Evolutionary conservation across 92 coral and sea anemone species (phyloP).

Genomic region (Galaxea fascicularis): DNA sequence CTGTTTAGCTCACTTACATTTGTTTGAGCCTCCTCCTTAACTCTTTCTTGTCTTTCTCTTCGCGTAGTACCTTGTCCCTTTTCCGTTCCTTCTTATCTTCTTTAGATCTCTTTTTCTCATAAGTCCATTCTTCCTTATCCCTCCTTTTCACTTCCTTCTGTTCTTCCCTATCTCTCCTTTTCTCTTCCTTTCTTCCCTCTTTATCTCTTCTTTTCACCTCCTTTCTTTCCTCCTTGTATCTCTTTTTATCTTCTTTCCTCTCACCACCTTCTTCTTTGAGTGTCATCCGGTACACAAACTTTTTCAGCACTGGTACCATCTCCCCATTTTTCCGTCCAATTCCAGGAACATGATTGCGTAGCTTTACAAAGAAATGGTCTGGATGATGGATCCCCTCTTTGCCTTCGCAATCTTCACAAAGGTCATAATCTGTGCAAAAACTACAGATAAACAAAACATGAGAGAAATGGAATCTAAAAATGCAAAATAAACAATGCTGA

Average conservation of each 20-base stretch:
- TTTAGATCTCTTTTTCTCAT: constrained; percentile 35
- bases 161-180: constrained; percentile 23
- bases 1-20: constrained; percentile 55
- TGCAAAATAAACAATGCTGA: no score
- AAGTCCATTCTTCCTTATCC: constrained; percentile 28
- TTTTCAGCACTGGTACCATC: constrained; percentile 89
- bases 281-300: constrained; percentile 64
- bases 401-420: constrained; percentile 91
- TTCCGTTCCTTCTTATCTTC: constrained; percentile 48
- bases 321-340: constrained; percentile 90
- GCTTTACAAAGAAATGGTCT: constrained; percentile 84
- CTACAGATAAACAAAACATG: constrained; percentile 32
- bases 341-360: constrained; percentile 77
- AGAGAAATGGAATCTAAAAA: no score
- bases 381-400: constrained; percentile 72
- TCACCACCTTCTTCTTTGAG: constrained; percentile 30
- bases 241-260: constrained; percentile 74
- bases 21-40: constrained; percentile 53
- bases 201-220: constrained; percentile 51
- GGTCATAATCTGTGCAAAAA: constrained; percentile 89
- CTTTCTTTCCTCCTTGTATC: constrained; percentile 53
- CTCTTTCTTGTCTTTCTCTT: constrained; percentile 57
- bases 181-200: constrained; percentile 25
- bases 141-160: constrained; percentile 13
- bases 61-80: constrained; percentile 26